Percentiles rank a stretch among this genome's conserved stretches.
Evolutionary conservation across 2,888 invertebrate species (phyloP).

Genomic region (Ametastegia equiseti): DNA sequence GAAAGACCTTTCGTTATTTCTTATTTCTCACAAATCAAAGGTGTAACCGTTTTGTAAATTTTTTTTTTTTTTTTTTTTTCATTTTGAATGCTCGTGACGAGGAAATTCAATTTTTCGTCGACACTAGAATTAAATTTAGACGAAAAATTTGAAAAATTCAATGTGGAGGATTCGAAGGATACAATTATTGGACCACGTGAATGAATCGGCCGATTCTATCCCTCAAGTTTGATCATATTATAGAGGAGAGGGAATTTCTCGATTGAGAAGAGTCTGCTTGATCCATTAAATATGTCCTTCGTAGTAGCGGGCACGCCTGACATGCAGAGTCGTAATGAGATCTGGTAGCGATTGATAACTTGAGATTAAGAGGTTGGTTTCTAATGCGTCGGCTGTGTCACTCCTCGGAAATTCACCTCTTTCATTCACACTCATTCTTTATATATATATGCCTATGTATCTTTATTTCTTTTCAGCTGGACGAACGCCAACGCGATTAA

Average conservation of each 20-base stretch:
- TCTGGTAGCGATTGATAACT: slow-evolving; percentile 7
- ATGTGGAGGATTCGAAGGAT: too few species aligned
- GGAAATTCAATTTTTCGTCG: too few species aligned
- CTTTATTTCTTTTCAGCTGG: slow-evolving; percentile 2
- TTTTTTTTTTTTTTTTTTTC: too few species aligned
- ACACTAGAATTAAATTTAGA: too few species aligned
- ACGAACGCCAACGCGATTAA: slow-evolving; percentile 27
- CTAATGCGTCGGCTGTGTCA: neutral
- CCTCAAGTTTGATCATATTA: neutral
- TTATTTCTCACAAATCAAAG: neutral
- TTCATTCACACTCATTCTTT: too few species aligned
- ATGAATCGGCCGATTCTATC: neutral
- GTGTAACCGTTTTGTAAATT: too few species aligned
- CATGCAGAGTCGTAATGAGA: neutral
- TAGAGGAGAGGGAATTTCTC: neutral
- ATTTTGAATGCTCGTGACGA: too few species aligned
- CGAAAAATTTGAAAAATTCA: too few species aligned
- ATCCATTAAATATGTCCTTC: slow-evolving; percentile 41
- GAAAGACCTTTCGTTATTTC: neutral
- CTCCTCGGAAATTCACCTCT: neutral
- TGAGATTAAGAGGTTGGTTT: neutral
- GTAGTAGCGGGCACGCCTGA: neutral
- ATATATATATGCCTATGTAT: neutral
- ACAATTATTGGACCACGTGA: too few species aligned
- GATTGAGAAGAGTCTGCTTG: neutral